Evolutionary conservation across 2,888 invertebrate genomes (phyloP).

Genomic region (Lasioglossum marginatum): DNA sequence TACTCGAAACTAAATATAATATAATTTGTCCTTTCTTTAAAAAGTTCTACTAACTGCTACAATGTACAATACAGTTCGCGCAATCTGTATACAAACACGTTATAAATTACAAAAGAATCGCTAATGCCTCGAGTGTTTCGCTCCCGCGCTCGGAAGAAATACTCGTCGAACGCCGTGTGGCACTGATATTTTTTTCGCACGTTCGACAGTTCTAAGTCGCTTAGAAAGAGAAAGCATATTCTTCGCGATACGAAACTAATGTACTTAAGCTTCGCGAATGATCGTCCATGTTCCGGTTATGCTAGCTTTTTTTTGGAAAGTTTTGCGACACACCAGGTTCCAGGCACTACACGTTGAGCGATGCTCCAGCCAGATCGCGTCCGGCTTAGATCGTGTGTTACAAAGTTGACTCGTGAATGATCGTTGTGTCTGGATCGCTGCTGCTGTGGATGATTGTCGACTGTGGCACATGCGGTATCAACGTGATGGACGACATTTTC

Average conservation of each 20-base stretch:
- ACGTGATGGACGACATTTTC: constrained; percentile 81
- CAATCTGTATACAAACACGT: constrained; percentile 74
- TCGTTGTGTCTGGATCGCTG: constrained; percentile 77
- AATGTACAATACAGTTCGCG: constrained; percentile 72
- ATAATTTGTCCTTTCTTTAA: constrained; percentile 59
- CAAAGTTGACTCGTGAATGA: constrained; percentile 83
- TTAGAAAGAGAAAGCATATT: constrained; percentile 44
- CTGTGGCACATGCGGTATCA: constrained; percentile 77
- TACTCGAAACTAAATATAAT: constrained; percentile 57
- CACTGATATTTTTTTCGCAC: constrained; percentile 16
- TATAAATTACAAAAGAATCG: constrained; percentile 76
- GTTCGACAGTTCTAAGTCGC: background rate
- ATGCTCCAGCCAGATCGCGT: constrained; percentile 69
- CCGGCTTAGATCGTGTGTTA: constrained; percentile 82
- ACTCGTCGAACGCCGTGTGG: constrained; percentile 34
- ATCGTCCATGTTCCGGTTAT: constrained; percentile 41
- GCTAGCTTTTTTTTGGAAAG: constrained; percentile 46
- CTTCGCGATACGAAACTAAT: constrained; percentile 45
- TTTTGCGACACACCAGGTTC: constrained; percentile 67
- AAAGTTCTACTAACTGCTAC: constrained; percentile 70
- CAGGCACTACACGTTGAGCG: constrained; percentile 78
- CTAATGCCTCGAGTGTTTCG: constrained; percentile 74
- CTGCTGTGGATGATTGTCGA: constrained; percentile 76
- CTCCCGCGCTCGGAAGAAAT: constrained; percentile 49
- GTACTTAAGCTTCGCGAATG: constrained; percentile 37